phyloP scores from a whole-genome alignment of 2,113 vertebrate species.

The Cephalopholis sonnerati region DNA sequence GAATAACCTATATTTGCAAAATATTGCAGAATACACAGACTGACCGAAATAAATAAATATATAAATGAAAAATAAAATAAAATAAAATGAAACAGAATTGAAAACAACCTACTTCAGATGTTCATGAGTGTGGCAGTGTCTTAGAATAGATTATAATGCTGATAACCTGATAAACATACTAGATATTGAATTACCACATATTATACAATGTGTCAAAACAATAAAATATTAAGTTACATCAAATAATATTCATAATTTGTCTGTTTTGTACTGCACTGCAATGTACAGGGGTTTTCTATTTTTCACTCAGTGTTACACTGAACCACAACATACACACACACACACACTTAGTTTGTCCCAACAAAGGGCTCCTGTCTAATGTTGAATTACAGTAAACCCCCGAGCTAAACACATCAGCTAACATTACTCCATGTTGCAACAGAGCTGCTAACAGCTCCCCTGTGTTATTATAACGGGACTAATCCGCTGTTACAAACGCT shows the following conservation, averaged over 20 bases:
- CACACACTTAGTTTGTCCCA: not conserved
- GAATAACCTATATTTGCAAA: not conserved
- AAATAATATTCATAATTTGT: not conserved
- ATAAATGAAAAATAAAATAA: too few relatives aligned
- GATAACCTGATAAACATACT: not conserved
- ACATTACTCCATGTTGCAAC: not conserved
- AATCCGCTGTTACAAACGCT: constrained; percentile 34
- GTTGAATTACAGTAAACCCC: not conserved
- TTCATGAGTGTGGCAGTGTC: not conserved
- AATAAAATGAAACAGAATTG: too few relatives aligned
- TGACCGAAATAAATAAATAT: too few relatives aligned
- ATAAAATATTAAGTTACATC: not conserved
- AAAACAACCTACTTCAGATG: not conserved
- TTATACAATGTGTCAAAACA: not conserved
- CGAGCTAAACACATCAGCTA: not conserved
- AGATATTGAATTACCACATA: not conserved
- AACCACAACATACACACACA: not conserved
- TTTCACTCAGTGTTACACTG: not conserved
- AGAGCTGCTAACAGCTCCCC: not conserved
- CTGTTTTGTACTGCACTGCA: not conserved
- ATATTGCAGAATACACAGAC: too few relatives aligned
- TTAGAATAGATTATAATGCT: not conserved
- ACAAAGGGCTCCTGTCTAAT: not conserved
- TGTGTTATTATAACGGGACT: constrained; percentile 5
- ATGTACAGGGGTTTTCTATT: not conserved